phyloP scores from a whole-genome alignment of 2,797 vertebrate species.

The Apodemus agrarius region DNA sequence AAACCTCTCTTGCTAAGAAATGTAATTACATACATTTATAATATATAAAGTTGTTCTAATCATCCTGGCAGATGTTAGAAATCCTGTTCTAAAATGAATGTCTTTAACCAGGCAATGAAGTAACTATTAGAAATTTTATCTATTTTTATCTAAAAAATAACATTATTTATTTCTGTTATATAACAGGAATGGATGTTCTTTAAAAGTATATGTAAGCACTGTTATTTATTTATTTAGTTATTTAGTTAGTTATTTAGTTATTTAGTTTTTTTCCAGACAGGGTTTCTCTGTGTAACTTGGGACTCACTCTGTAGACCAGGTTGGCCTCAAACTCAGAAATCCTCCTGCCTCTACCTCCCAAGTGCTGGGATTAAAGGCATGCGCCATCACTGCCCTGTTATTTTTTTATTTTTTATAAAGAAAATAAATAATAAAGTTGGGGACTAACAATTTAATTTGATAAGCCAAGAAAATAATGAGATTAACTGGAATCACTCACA shows the following conservation, averaged over 20 bases:
- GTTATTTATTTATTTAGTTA: constrained; percentile 56
- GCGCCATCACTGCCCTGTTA: no score
- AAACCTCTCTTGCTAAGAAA: constrained; percentile 51
- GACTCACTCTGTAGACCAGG: no score
- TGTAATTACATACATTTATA: constrained; percentile 71
- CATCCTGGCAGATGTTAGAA: constrained; percentile 69
- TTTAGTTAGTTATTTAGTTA: background rate
- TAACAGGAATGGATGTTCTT: constrained; percentile 57
- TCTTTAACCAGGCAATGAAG: constrained; percentile 61
- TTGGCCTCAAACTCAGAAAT: no score
- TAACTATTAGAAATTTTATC: constrained; percentile 61
- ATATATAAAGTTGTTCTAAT: constrained; percentile 73
- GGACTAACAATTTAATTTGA: constrained; percentile 39
- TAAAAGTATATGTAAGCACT: constrained; percentile 21
- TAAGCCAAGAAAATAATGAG: constrained; percentile 49
- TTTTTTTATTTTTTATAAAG: no score
- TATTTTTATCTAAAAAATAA: background rate
- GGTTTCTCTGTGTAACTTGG: no score
- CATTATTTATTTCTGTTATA: constrained; percentile 10
- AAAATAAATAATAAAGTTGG: no score
- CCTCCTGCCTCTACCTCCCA: no score
- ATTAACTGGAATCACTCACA: constrained; percentile 40
- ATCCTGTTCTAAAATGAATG: constrained; percentile 64
- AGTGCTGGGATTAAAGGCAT: no score
- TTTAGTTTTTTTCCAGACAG: no score